Base-by-base conservation (phyloP, 2,888 invertebrate genomes). In the Apodemia zela region DNA sequence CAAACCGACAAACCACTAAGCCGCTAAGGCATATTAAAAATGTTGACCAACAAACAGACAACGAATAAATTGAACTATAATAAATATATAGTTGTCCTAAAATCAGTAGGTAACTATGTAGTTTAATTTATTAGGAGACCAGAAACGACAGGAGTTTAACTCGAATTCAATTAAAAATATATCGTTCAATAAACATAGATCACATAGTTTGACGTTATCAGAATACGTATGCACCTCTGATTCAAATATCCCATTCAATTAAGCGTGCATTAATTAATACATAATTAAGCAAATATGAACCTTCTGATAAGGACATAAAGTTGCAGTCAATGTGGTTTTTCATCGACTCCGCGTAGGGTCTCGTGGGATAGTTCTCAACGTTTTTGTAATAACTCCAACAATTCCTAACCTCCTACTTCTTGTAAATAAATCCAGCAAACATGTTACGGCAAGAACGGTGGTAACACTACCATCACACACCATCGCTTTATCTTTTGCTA, bases 331-430 rank as follows among this genome's bases (percentile, higher is more conserved):
- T 25, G 4, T 13, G 0, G 54, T 54, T 54, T 54, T 54, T 54
- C 54, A 25, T 25, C 54, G 5, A 25, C 54, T 54, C 58, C 62
- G 70, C 69, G 70, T 77, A 73, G 72, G 77, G 79, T 85, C 82
- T 85, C 88, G 88, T 87, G 87, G 81, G 87, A 87, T 77, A 76
- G 79, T 88, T 87, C 87, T 78, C 87, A 86, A 76, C 77, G 76
- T 75, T 69, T 42, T 73, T 72, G 69, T 71, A 72, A 72, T 72
- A 75, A 76, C 76, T 73, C 73, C 81, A 75, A 74, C 70, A 69
- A 72, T 66, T 75, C 75, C 76, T 85, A 75, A 65, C 68, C 49
- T 68, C 83, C 81, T 85, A 47, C 5, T 47, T 47, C 47, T 47
- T 47, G 47, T 47, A 45, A 47, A 47, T 47, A 47, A 47, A 47